A percentile compares a stretch with the other conserved stretches of the same genome.
Conservation (phyloP, 2,113 vertebrate species). For the Crocuta crocuta region DNA sequence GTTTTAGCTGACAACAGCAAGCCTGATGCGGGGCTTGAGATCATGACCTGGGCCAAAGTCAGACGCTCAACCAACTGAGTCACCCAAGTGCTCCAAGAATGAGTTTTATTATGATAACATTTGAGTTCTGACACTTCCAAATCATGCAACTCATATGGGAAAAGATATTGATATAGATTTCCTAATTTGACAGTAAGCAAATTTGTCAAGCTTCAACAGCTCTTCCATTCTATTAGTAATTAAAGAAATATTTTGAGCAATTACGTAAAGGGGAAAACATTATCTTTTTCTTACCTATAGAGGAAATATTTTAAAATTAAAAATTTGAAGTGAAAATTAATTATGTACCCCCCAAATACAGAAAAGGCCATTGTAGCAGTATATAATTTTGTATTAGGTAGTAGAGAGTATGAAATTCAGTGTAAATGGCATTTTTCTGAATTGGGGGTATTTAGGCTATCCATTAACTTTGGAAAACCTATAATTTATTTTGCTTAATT, state of each 20-base stretch:
- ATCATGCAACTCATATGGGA: not conserved
- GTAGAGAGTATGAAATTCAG: not conserved
- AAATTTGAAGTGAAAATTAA: not conserved
- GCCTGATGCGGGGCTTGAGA: too few relatives aligned
- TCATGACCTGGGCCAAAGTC: too few relatives aligned
- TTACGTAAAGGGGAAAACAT: not conserved
- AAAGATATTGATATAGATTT: not conserved
- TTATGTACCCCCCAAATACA: not conserved
- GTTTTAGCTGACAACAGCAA: too few relatives aligned
- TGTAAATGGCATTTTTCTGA: not conserved
- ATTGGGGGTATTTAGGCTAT: not conserved
- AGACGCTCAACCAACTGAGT: too few relatives aligned
- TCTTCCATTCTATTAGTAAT: not conserved
- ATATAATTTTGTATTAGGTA: not conserved
- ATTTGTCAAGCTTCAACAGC: not conserved
- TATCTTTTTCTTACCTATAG: not conserved
- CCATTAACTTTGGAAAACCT: not conserved
- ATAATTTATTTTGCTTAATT: not conserved
- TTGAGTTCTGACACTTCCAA: not conserved
- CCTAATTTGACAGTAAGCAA: not conserved
- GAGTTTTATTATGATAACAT: not conserved
- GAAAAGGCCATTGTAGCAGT: accelerated
- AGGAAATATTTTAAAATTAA: not conserved
- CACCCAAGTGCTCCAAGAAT: too few relatives aligned
- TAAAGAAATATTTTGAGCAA: not conserved